Percentiles rank a stretch among this genome's conserved stretches.
These are phyloP conservation scores for Escarpia spicata DNA, from an alignment of 2,888 invertebrate species.

Conservation along the genomic window DNA sequence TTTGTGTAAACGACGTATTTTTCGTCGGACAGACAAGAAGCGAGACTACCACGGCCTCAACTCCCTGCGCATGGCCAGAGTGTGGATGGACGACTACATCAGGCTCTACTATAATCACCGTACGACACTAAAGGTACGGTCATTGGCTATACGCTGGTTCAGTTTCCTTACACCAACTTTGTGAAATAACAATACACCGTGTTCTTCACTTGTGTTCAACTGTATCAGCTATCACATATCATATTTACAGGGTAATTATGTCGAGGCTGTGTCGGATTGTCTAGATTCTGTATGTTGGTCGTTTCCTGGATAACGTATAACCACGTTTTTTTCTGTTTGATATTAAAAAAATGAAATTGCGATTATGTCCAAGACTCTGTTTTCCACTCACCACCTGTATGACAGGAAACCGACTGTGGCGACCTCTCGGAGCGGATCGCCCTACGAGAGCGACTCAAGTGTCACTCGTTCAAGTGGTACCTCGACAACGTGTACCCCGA, in stretches of 20 bases:
- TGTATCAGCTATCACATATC: neutral
- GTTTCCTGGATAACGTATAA: neutral
- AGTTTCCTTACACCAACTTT: no score
- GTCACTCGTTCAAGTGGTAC: constrained; percentile 91
- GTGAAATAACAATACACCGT: no score
- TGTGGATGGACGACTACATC: constrained; percentile 98
- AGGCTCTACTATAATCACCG: constrained; percentile 85
- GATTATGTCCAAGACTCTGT: neutral
- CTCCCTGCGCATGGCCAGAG: constrained; percentile 91
- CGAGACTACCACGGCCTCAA: constrained; percentile 84
- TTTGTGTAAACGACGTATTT: neutral
- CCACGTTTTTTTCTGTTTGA: neutral
- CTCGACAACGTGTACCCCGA: constrained; percentile 86
- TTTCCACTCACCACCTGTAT: neutral
- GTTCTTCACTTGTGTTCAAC: neutral
- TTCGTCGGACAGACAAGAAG: constrained; percentile 29
- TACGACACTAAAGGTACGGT: constrained; percentile 45
- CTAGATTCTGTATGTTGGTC: neutral
- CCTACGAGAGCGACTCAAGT: constrained; percentile 82
- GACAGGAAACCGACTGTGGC: constrained; percentile 68
- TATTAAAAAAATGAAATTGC: neutral
- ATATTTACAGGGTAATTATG: neutral
- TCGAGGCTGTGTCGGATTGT: neutral
- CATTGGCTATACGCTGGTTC: neutral
- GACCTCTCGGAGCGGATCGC: constrained; percentile 82